Evolutionary conservation across 1,140 invertebrate genomes (phyloP), one percentile per base, ranked within the genome.

Genomic region (Coptotermes formosanus): DNA sequence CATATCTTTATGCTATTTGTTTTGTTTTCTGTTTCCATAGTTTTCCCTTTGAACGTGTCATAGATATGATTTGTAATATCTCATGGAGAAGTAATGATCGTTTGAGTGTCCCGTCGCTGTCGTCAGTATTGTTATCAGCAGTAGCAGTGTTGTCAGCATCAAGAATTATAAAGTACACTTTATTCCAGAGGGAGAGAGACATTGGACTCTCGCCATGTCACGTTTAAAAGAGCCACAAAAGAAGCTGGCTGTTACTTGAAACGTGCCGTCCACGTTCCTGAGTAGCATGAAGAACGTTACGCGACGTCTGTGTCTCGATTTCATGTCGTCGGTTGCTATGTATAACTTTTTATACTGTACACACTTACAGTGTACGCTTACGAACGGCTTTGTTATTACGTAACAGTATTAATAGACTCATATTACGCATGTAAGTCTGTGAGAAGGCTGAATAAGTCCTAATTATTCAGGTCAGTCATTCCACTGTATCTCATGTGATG

Each of bases 171-270:
- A 75, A 75, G 14, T 75, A 16, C n/a, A 7, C 6, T 75, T 75
- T 8, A 30, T 30, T 75, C 25, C 14, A 75, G 64, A 75, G 11
- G 64, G 64, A 75, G n/a, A 75, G n/a, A 75, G n/a, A 75, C 9
- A 75, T 64, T 64, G 59, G 64, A 75, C 64, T 75, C 64, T 30
- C 30, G 64, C 64, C 64, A 75, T 75, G 64, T 75, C 64, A 75
- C 64, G 64, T 75, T 75, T 25, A 75, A 38, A 38, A 75, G 25
- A 11, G n/a, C 64, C 64, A 75, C 64, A 75, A 75, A 75, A 75
- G 64, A 75, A 75, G 6, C 64, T 75, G 64, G 25, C 7, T 75
- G 64, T 30, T 75, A 19, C 21, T 64, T 64, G 64, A 25, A 75
- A 30, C 16, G 64, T 75, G 64, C 64, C n/a, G 16, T 75, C 25